These are phyloP conservation scores for Spodoptera picta DNA, from an alignment of 2,888 invertebrate species.

Conservation along the genomic window DNA sequence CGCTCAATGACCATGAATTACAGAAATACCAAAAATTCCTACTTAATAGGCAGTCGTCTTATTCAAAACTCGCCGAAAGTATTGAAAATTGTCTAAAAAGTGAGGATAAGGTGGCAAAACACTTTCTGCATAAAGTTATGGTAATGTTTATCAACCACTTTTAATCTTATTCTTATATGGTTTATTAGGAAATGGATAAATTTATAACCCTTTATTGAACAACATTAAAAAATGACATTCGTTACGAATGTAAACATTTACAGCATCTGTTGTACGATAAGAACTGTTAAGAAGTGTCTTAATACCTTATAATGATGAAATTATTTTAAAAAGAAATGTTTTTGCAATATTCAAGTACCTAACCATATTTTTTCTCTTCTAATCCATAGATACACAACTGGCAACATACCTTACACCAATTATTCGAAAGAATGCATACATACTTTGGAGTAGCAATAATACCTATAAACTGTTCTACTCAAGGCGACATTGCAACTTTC, in stretches of 20 bases:
- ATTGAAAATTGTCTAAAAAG: conserved; percentile 72
- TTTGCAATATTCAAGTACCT: too few relatives aligned
- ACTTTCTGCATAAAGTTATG: conserved; percentile 82
- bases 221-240: too few relatives aligned
- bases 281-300: too few relatives aligned
- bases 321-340: too few relatives aligned
- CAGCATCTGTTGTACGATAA: too few relatives aligned
- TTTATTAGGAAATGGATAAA: too few relatives aligned
- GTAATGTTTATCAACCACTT: conserved; percentile 54
- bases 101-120: conserved; percentile 71
- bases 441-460: conserved; percentile 70
- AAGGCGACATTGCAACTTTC: conserved; percentile 70
- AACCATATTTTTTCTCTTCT: too few relatives aligned
- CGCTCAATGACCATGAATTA: conserved; percentile 40
- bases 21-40: conserved; percentile 93
- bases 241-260: too few relatives aligned
- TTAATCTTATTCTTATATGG: too few relatives aligned
- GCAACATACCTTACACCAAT: conserved; percentile 62
- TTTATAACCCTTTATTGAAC: too few relatives aligned
- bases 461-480: conserved; percentile 69
- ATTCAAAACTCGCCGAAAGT: conserved; percentile 64
- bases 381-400: conserved; percentile 76
- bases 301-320: too few relatives aligned
- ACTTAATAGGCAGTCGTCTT: conserved; percentile 89
- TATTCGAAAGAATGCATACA: conserved; percentile 72